Evolutionary conservation across 2,888 invertebrate genomes (phyloP), one percentile per base, ranked within the genome.

Genomic region (Scaptomyza parva): DNA sequence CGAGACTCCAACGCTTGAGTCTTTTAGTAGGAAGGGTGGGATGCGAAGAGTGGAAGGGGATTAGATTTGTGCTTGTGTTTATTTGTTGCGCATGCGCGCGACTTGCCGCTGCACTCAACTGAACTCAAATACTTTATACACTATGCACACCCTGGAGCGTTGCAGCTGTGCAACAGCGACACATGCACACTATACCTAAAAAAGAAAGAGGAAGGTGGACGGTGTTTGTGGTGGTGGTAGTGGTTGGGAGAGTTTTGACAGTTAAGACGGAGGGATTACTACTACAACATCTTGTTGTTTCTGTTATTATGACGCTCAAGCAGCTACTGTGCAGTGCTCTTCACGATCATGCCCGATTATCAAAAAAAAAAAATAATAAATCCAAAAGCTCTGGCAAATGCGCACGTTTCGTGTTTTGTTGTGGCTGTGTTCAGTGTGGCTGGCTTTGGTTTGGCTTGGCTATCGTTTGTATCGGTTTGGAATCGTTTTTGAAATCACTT

Each of bases 311-410:
- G 89, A 84, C 84, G 86, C 76, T 77, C 70, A 75, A 76, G 75
- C 73, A 81, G 87, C 87, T 87, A 87, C 87, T 88, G 87, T 87
- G 88, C 89, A 87, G 72, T 83, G 81, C 86, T 88, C 86, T 88
- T 83, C 88, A 88, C 89, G 88, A 86, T 86, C 80, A 82, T 85
- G 84, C 87, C 77, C 68, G 88, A 85, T 85, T 88, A 85, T 66
- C 80, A 86, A 80, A 41, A 69, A 78, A 67, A 62, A 63, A 58
- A 28, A 33, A 59, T 1, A 70, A 57, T 70, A 69, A 83, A 83
- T 75, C 86, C 88, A 88, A 85, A 86, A 85, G 84, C 84, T 88
- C 75, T 86, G 59, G 69, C 66, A 51, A 85, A 69, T 63, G 84
- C 67, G 75, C 86, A 84, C 84, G 88, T 86, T 86, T 72, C 65